Evolutionary conservation across 2,113 vertebrate species (phyloP).

Genomic region (Suricata suricatta): DNA sequence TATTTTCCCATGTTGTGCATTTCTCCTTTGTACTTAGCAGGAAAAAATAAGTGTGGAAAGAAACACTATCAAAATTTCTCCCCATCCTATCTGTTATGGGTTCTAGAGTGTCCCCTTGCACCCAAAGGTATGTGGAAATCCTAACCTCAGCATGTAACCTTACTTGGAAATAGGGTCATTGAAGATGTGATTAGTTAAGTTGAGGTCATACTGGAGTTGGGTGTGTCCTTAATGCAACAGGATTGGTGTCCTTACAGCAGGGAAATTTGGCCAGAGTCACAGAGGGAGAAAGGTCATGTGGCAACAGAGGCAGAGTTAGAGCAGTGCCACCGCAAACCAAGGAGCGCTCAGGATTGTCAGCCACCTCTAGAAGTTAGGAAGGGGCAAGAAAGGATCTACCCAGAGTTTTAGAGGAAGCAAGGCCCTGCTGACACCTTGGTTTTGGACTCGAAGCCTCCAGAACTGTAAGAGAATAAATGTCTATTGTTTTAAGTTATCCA

Average conservation of each 20-base stretch:
- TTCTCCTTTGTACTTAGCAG: background rate
- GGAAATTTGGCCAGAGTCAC: background rate
- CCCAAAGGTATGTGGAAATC: background rate
- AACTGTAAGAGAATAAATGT: background rate
- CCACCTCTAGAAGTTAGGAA: background rate
- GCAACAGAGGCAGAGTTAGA: background rate
- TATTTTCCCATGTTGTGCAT: background rate
- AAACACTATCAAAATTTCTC: background rate
- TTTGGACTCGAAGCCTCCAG: background rate
- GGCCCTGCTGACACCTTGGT: background rate
- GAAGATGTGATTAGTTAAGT: background rate
- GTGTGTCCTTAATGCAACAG: background rate
- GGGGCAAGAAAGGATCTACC: background rate
- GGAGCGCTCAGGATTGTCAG: rapidly evolving
- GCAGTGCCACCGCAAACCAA: background rate
- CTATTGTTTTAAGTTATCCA: background rate
- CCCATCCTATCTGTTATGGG: background rate
- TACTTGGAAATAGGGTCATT: background rate
- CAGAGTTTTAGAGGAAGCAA: background rate
- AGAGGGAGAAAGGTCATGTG: background rate
- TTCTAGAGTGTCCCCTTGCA: background rate
- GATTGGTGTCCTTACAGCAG: background rate
- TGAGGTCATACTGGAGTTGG: background rate
- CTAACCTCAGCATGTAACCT: background rate
- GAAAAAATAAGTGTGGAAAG: background rate